Conservation (phyloP, 1,140 invertebrate genomes). For the Triops longicaudatus region DNA sequence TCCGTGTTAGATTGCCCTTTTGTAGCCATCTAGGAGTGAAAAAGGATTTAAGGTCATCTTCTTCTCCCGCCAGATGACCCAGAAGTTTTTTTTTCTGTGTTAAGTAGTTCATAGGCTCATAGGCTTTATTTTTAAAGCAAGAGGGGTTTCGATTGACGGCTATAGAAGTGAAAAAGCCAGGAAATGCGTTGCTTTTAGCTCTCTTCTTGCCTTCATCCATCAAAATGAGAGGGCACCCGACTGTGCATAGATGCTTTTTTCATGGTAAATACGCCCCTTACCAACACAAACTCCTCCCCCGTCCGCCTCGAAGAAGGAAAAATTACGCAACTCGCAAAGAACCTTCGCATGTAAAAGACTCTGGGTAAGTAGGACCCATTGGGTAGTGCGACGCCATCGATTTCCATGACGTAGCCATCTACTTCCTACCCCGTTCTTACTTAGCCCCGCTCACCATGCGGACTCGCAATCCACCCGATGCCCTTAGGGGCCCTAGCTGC, state of each 20-base stretch:
- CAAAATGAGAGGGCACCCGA: not conserved
- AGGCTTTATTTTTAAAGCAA: not conserved
- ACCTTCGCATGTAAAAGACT: too few species aligned
- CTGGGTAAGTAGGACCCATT: too few species aligned
- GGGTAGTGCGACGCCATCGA: not conserved
- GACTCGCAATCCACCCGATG: not conserved
- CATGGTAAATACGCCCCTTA: not conserved
- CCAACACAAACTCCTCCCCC: too few species aligned
- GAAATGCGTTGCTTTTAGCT: not conserved
- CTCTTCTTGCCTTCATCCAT: not conserved
- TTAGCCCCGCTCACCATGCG: not conserved
- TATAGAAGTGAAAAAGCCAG: not conserved
- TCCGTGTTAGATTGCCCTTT: too few species aligned
- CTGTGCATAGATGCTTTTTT: not conserved
- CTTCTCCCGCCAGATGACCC: not conserved
- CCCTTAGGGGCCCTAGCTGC: too few species aligned
- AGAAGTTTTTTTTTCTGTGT: not conserved
- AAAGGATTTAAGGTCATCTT: not conserved
- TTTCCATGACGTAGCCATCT: not conserved
- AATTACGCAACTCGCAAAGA: too few species aligned
- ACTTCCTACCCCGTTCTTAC: not conserved
- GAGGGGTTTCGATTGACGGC: not conserved
- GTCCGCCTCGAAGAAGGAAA: too few species aligned
- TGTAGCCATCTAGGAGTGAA: too few species aligned
- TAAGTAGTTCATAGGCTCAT: not conserved